Evolutionary conservation across 2,113 vertebrate species (phyloP), one percentile per base, ranked within the genome.

Genomic region (Mirounga angustirostris): DNA sequence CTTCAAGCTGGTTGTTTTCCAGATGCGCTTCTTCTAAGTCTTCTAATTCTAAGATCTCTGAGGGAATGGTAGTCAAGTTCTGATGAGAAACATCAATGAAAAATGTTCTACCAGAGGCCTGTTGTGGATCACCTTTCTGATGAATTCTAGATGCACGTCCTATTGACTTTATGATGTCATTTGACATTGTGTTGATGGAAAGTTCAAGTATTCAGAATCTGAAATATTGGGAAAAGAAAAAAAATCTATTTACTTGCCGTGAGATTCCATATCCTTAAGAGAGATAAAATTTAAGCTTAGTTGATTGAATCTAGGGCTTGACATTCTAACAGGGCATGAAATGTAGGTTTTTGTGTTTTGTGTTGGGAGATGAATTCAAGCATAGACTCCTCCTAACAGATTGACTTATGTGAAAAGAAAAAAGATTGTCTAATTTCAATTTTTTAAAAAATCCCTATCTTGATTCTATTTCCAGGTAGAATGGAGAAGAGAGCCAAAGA

Each of bases 21-120:
- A 98, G 46, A 73, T 99, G 98, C 19, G 98, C 52, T 86, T 99
- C 98, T 96, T 99, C 98, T 65, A 99, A 87, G n/a, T 99, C 96
- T 65, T 97, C 89, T 58, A 98, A 85, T 11, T 96, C 87, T 24
- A 98, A 95, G 79, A 99, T 58, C 14, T 85, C 88, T 4, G 8
- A 3, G 0, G 97, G 98, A 46, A 99, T 96, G 18, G 83, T 90
- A 52, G 5, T 50, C 88, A 98, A 61, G 30, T 65, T 24, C 90
- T 91, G 97, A 30, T 98, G 96, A 13, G 98, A 97, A 63, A 97
- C 97, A 87, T 99, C 98, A 4, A 95, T 26, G 54, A 99, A 99
- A 93, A 98, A 98, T 8, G 91, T 90, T 65, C 89, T 97, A 7
- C 98, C 91, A 12, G 71, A 93, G 73, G 86, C 1, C 0, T 13